Conservation (phyloP, 2,113 vertebrate species). For the Amphilophus citrinellus region DNA sequence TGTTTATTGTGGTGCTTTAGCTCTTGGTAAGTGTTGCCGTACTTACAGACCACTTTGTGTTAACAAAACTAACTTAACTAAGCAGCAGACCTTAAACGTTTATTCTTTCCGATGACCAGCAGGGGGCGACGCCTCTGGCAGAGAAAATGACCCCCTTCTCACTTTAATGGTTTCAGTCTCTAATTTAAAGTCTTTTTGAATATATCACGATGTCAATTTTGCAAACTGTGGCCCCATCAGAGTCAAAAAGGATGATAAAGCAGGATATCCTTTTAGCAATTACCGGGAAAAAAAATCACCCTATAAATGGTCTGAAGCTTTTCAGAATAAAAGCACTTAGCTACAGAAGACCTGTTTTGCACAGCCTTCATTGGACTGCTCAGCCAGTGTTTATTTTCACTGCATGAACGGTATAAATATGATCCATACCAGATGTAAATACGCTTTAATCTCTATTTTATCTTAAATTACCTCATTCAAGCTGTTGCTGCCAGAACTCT, state of each 20-base stretch:
- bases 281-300: rapidly evolving
- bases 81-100: too few relatives aligned
- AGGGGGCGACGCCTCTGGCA: too few relatives aligned
- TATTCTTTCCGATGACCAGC: too few relatives aligned
- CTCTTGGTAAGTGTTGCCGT: too few relatives aligned
- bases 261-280: not conserved
- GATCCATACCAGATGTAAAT: not conserved
- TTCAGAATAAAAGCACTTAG: not conserved
- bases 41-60: too few relatives aligned
- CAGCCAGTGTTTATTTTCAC: not conserved
- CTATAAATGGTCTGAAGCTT: not conserved
- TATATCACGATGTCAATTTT: not conserved
- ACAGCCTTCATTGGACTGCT: not conserved
- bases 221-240: not conserved
- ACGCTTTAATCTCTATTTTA: not conserved
- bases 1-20: too few relatives aligned
- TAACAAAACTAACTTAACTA: too few relatives aligned
- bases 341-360: not conserved
- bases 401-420: not conserved
- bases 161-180: too few relatives aligned
- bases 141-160: too few relatives aligned
- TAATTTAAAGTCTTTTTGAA: too few relatives aligned
- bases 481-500: not conserved
- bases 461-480: constrained; percentile 5
- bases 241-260: not conserved